Base-by-base conservation (phyloP, 1,140 invertebrate species). In the Condylostylus longicornis region DNA sequence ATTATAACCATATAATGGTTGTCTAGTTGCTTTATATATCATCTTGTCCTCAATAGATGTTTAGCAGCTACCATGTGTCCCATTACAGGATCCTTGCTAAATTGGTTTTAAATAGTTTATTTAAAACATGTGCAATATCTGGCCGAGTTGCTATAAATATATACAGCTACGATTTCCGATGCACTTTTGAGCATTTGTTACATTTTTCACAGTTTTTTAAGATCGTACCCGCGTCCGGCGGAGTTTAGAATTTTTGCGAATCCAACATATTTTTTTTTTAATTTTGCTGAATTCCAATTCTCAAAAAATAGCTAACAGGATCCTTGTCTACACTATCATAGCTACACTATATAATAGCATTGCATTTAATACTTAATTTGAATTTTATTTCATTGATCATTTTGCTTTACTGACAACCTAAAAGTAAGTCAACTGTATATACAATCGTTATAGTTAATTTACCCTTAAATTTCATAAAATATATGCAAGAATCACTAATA, bases 131-230 rank as follows among this genome's bases (percentile, higher is more conserved):
- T 6, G 18, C 4, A 19, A 40, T 40, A 29, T 40, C 38, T 12
- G 38, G 38, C 18, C 38, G 36, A 12, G 38, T 40, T 13, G 21
- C 22, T 4, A 40, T 34, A 4, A 21, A 33, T 18, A 40, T 5
- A n/a, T 40, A 40, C 22, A 35, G 29, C 18, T 38, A 38, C n/a
- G 4, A 5, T 10, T 15, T 23, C 10, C 5, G n/a, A 35, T 35
- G 7, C 4, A 35, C 10, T 20, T 22, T 35, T 12, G 10, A 12
- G 17, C 12, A 35, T 4, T 35, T 23, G 9, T 33, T n/a, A n/a
- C n/a, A 5, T 33, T 33, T 19, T 6, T 31, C 29, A 9, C 29
- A 31, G 14, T 4, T 8, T n/a, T n/a, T n/a, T n/a, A 43, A 18
- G 14, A 40, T 37, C 18, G 23, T 19, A 5, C n/a, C n/a, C n/a